A percentile compares a stretch with the other conserved stretches of the same genome.
phyloP scores from a whole-genome alignment of 1,140 invertebrate genomes.

The Sycobia sp. region DNA sequence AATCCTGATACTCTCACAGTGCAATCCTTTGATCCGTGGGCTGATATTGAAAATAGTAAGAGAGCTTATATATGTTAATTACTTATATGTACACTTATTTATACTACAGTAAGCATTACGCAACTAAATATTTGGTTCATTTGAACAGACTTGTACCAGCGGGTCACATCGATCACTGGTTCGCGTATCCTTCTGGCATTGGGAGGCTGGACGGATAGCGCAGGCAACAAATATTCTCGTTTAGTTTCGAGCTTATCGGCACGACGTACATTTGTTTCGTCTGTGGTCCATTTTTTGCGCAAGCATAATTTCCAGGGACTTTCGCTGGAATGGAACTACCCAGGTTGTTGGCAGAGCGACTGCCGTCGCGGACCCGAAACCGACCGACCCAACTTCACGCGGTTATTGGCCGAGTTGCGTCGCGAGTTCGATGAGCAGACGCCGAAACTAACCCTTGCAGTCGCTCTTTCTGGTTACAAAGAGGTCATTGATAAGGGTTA shows the following conservation, averaged over 20 bases:
- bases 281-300: slow-evolving; percentile 71
- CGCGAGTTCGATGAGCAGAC: slow-evolving; percentile 73
- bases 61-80: no score
- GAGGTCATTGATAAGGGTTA: slow-evolving; percentile 86
- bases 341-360: slow-evolving; percentile 88
- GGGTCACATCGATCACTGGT: slow-evolving; percentile 68
- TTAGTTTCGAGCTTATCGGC: slow-evolving; percentile 69
- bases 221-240: slow-evolving; percentile 81
- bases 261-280: slow-evolving; percentile 73
- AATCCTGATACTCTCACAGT: slow-evolving; percentile 77
- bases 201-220: slow-evolving; percentile 90
- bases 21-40: slow-evolving; percentile 82
- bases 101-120: no score
- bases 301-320: slow-evolving; percentile 80
- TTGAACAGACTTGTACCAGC: slow-evolving; percentile 70
- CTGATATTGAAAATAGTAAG: slow-evolving; percentile 84
- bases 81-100: no score
- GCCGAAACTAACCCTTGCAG: slow-evolving; percentile 74
- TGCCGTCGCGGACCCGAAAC: slow-evolving; percentile 78
- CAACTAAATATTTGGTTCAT: neutral
- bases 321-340: slow-evolving; percentile 91
- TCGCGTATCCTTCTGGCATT: slow-evolving; percentile 77
- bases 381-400: slow-evolving; percentile 79
- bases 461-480: slow-evolving; percentile 85
- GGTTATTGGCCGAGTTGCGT: slow-evolving; percentile 80